A percentile compares a stretch with the other conserved stretches of the same genome.
phyloP scores from a whole-genome alignment of 2,797 vertebrate species.

The Graptemys geographica region DNA sequence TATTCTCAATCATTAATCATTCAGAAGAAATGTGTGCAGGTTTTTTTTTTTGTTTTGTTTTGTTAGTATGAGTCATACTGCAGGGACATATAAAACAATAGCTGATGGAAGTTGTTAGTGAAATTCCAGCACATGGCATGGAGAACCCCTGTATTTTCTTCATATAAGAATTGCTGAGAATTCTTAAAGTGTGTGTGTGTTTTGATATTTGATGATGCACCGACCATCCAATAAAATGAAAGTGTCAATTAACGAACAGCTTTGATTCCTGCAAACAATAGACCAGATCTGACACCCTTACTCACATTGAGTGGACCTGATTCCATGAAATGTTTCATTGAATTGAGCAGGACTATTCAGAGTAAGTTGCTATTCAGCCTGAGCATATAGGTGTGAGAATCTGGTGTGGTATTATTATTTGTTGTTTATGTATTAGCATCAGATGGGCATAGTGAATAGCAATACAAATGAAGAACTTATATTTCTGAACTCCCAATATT shows the following conservation, averaged over 20 bases:
- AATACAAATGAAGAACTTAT: background rate
- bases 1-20: conserved; percentile 10
- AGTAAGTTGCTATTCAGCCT: background rate
- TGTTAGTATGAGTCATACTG: background rate
- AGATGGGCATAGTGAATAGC: background rate
- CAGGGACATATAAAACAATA: background rate
- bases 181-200: background rate
- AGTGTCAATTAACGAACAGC: background rate
- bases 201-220: background rate
- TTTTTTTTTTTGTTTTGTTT: background rate
- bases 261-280: background rate
- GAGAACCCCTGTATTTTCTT: background rate
- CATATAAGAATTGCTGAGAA: background rate
- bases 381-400: accelerated
- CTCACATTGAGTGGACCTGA: background rate
- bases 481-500: background rate
- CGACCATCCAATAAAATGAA: background rate
- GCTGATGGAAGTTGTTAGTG: accelerated
- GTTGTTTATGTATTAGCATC: background rate
- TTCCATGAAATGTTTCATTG: background rate
- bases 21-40: background rate
- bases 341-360: background rate
- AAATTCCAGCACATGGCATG: background rate
- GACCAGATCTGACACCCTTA: background rate
- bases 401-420: background rate